A percentile compares a stretch with the other conserved stretches of the same genome.
These are phyloP conservation scores for Corvus cornix DNA, from an alignment of 2,113 vertebrate genomes.

Conservation along the genomic window DNA sequence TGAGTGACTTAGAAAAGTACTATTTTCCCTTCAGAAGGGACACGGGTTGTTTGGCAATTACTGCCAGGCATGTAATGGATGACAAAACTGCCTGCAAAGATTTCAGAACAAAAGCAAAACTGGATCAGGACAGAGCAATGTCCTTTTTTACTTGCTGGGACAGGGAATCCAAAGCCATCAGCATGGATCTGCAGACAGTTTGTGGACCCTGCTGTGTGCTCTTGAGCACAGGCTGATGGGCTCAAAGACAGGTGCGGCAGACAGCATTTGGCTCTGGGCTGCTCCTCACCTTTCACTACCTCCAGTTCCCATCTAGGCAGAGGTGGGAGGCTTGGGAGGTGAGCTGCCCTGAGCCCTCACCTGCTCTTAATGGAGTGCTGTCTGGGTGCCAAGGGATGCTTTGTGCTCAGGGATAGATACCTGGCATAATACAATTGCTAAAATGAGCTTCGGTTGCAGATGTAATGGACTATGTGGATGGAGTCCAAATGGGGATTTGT, in stretches of 20 bases:
- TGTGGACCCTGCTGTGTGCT: background rate
- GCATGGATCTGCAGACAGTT: background rate
- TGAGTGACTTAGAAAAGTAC: background rate
- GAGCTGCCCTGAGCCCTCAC: background rate
- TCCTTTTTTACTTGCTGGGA: background rate
- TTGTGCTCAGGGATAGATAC: background rate
- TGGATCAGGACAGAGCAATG: background rate
- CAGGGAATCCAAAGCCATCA: background rate
- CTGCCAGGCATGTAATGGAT: background rate
- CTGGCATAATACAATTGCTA: background rate
- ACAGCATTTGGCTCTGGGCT: background rate
- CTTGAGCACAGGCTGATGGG: background rate
- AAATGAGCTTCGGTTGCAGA: background rate
- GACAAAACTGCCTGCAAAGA: background rate
- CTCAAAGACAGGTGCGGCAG: background rate
- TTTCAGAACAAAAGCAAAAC: background rate
- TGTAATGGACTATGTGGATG: slow-evolving; percentile 10
- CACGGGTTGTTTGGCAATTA: background rate
- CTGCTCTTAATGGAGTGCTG: background rate
- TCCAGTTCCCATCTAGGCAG: background rate
- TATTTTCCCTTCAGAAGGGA: background rate
- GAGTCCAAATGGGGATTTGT: background rate
- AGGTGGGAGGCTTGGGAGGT: background rate
- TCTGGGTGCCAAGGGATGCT: background rate
- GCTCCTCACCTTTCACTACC: background rate